phyloP scores from a whole-genome alignment of 1,140 invertebrate genomes.

The Drosophila sturtevanti region DNA sequence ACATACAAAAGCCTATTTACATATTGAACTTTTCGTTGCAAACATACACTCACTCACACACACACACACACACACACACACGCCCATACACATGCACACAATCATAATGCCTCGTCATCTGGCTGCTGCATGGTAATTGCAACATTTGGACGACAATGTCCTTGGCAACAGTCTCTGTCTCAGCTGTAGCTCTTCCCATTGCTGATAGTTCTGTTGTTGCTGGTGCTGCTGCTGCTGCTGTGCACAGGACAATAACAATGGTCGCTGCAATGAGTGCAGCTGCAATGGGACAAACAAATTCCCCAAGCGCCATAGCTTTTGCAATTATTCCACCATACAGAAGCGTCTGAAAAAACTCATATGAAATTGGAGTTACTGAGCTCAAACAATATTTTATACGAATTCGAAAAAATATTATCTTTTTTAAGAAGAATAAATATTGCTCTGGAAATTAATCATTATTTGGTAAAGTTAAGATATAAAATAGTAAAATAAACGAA shows the following conservation, averaged over 20 bases:
- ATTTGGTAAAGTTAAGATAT: no score
- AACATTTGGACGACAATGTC: conserved; percentile 62
- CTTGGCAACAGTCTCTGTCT: conserved; percentile 53
- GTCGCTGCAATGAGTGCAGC: conserved; percentile 22
- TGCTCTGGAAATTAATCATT: no score
- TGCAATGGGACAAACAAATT: conserved; percentile 32
- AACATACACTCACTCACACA: conserved; percentile 1
- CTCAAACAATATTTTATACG: neutral
- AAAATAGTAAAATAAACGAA: no score
- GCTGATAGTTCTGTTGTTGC: conserved; percentile 13
- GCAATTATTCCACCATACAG: conserved; percentile 32
- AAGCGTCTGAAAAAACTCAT: neutral
- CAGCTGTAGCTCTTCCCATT: conserved; percentile 53
- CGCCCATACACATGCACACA: conserved; percentile 14
- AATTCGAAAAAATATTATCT: neutral
- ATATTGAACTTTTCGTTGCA: conserved; percentile 9
- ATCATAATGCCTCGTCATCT: conserved; percentile 45
- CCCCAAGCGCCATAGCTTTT: conserved; percentile 45
- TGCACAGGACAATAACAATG: conserved; percentile 35
- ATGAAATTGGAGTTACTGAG: neutral
- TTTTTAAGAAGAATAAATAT: no score
- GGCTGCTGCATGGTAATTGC: conserved; percentile 72
- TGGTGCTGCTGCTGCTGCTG: conserved; percentile 35
- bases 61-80: conserved; percentile 24
- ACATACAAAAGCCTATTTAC: conserved; percentile 23